These are phyloP conservation scores for Oppia nitens DNA, from an alignment of 1,140 invertebrate genomes.

Conservation along the genomic window DNA sequence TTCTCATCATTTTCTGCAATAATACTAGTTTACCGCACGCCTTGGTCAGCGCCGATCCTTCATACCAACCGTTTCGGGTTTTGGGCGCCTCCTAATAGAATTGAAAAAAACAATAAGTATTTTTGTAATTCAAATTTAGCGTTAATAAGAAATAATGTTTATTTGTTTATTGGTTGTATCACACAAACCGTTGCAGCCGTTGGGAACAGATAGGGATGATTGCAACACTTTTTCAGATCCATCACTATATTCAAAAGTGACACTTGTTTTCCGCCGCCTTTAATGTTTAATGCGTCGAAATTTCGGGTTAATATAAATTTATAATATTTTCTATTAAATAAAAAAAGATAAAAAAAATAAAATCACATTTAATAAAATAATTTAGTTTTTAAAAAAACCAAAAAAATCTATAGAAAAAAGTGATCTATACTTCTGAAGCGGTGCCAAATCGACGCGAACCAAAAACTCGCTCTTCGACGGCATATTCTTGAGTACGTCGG, in stretches of 20 bases:
- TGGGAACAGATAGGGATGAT: constrained; percentile 97
- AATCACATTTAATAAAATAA: background rate
- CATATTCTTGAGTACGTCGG: constrained; percentile 96
- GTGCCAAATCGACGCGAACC: constrained; percentile 91
- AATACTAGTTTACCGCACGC: constrained; percentile 90
- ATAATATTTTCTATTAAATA: constrained; percentile 88
- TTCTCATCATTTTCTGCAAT: constrained; percentile 82
- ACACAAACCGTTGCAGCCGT: constrained; percentile 59
- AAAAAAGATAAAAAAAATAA: constrained; percentile 4
- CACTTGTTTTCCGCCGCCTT: constrained; percentile 79
- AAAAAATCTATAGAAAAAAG: no score
- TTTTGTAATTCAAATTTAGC: no score
- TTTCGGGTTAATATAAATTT: constrained; percentile 98
- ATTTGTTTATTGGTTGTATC: no score
- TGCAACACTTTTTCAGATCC: constrained; percentile 99
- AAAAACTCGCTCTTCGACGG: constrained; percentile 99
- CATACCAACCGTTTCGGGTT: constrained; percentile 79
- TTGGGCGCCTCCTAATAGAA: constrained; percentile 52
- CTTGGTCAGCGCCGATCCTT: constrained; percentile 74
- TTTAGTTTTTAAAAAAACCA: background rate
- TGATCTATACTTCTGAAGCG: constrained; percentile 90
- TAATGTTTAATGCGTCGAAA: constrained; percentile 91
- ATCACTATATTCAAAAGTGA: constrained; percentile 99
- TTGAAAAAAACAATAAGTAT: background rate
- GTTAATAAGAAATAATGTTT: no score